These are phyloP conservation scores for Hypomecis atomaria DNA, from an alignment of 2,888 invertebrate species.

Conservation along the genomic window DNA sequence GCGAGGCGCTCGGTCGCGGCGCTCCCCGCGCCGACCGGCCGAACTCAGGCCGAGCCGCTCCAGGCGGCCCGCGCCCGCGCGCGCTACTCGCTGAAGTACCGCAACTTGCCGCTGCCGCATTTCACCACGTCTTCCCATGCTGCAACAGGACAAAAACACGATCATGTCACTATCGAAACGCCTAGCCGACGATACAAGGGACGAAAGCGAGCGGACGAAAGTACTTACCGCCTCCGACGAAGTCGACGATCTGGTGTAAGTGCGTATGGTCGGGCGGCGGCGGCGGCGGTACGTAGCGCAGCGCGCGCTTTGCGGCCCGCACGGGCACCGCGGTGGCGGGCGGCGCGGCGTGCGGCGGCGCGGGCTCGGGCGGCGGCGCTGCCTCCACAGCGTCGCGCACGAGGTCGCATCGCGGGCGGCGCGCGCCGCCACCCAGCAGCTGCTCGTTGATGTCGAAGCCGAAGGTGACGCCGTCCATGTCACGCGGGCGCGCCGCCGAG, in stretches of 20 bases:
- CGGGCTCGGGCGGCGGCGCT: slow-evolving; percentile 46
- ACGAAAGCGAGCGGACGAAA: not conserved
- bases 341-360: slow-evolving; percentile 45
- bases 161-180: not conserved
- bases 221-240: slow-evolving; percentile 66
- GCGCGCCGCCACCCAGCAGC: slow-evolving; percentile 80
- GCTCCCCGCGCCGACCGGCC: slow-evolving; percentile 7
- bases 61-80: slow-evolving; percentile 20
- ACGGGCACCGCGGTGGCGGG: slow-evolving; percentile 48
- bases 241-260: slow-evolving; percentile 69
- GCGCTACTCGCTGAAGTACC: slow-evolving; percentile 76
- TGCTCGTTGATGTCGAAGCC: slow-evolving; percentile 92
- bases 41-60: slow-evolving; percentile 7
- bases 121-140: slow-evolving; percentile 91
- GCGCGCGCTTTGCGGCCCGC: slow-evolving; percentile 43
- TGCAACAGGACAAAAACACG: slow-evolving; percentile 65
- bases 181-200: not conserved
- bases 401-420: slow-evolving; percentile 62
- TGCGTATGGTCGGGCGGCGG: slow-evolving; percentile 50
- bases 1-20: not conserved
- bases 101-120: slow-evolving; percentile 74
- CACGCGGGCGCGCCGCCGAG: slow-evolving; percentile 78
- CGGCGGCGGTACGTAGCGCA: slow-evolving; percentile 65
- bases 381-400: slow-evolving; percentile 53
- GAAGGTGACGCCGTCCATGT: slow-evolving; percentile 90